Evolutionary conservation across 1,140 invertebrate species (phyloP), one percentile per base, ranked within the genome.

Genomic region (Bombus affinis): DNA sequence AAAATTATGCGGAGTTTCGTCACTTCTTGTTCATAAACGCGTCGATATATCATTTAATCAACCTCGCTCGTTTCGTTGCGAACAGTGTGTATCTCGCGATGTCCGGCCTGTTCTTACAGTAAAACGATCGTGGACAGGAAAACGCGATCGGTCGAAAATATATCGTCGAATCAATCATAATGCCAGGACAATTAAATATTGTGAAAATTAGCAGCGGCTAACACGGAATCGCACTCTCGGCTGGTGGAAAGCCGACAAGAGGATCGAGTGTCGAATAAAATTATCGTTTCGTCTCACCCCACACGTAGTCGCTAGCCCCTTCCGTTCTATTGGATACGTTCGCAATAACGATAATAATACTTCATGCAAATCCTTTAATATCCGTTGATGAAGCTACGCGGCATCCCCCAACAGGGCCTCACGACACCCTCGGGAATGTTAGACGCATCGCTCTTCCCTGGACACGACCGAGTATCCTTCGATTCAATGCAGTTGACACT

Each of bases 311-410:
- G 28, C 25, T 25, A 28, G 57, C 62, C 77, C 75, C 80, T 73
- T 74, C 73, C 85, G 72, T 87, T 81, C 74, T 72, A 59, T 71
- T 80, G 62, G 88, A 76, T 87, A 88, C 85, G 92, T 91, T 92
- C 88, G 89, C 92, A 93, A 93, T 93, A 93, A 92, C 88, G 93
- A 93, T 93, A 92, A 94, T 93, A 94, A 94, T 95, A 94, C 94
- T 94, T 93, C 92, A 94, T 95, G 94, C 94, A 95, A 95, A 95
- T 95, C 94, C 93, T 94, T 95, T 95, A 95, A 95, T 95, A 94
- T 94, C 91, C 92, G 93, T 93, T 94, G 94, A 95, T 94, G 94
- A 95, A 95, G 94, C 94, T 91, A 86, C 91, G 78, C 77, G 71
- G 62, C 85, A 87, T 86, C 82, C 89, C 88, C 82, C 90, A 89